Base-by-base conservation (phyloP, 2,888 invertebrate species). In the Bombylius discolor region DNA sequence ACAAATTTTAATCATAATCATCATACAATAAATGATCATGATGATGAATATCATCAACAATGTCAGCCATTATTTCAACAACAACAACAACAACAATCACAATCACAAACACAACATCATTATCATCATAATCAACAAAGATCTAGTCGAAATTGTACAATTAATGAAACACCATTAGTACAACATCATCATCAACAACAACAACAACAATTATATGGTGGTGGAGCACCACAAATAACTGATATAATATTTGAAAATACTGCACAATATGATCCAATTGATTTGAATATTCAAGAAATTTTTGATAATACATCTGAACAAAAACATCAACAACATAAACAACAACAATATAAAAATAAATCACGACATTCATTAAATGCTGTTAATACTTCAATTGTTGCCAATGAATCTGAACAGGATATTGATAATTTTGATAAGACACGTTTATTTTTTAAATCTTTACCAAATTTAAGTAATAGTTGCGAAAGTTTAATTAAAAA, bases 381-480 rank as follows among this genome's bases (percentile, higher is more conserved):
- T 44, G 64, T 68, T 53, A 68, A 70, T 57, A 65, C 68, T 34
- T 59, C 58, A 46, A 55, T 59, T 34, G 57, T 58, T 50, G 54
- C 62, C 47, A 58, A 57, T 57, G 58, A 60, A 56, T 59, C 56
- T 59, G 62, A 55, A 59, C 31, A 52, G 54, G 60, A 59, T 42
- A 59, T 61, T 49, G 63, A 64, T 14, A 61, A 64, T 53, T 64
- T 67, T 51, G 67, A 67, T 51, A 66, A 65, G 50, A 63, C 68
- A 57, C 68, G 71, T 51, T 65, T 77, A 59, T 71, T 78, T 63
- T 80, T 79, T 65, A 80, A 80, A 69, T 80, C 80, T 65, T 79
- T 85, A 77, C 85, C 85, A 73, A 84, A 85, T 77, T 77, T 85
- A 75, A 83, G 81, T 73, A 81, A 83, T 66, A 81, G 81, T 70